Percentiles rank a stretch among this genome's conserved stretches.
These are phyloP conservation scores for Melangyna quadrimaculata DNA, from an alignment of 2,888 invertebrate species.

Conservation along the genomic window DNA sequence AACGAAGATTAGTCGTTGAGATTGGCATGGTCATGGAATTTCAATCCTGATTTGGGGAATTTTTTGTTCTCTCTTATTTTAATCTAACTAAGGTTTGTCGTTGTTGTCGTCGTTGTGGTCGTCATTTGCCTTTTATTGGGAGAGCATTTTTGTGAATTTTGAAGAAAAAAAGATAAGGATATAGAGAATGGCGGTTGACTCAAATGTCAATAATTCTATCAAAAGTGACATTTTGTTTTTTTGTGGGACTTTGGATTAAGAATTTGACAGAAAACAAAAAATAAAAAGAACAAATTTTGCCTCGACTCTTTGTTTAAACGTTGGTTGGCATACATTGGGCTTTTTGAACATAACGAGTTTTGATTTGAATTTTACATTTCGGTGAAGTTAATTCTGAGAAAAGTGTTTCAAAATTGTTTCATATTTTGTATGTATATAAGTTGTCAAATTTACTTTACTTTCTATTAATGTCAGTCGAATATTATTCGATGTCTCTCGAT, in stretches of 20 bases:
- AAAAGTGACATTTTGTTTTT: constrained; percentile 43
- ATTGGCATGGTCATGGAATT: constrained; percentile 63
- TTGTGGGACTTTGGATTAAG: constrained; percentile 14
- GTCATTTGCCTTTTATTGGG: neutral
- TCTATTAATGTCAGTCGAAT: no score
- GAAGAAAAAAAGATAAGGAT: constrained; percentile 45
- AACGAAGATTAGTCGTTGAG: constrained; percentile 50
- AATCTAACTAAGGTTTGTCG: neutral
- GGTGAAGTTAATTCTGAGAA: neutral
- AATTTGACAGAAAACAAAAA: constrained; percentile 25
- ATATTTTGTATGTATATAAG: no score
- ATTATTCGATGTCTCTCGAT: no score
- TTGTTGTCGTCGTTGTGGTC: neutral
- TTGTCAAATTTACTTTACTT: no score
- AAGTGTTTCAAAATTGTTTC: neutral
- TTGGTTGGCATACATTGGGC: no score
- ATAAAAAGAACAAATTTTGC: neutral
- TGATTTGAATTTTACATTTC: neutral
- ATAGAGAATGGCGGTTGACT: constrained; percentile 32
- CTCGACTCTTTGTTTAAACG: neutral
- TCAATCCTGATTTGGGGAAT: constrained; percentile 52
- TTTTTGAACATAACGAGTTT: neutral
- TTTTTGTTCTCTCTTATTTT: neutral
- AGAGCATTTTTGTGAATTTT: constrained; percentile 38
- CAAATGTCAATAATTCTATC: constrained; percentile 55